Conservation (phyloP, 2,113 vertebrate species). For the Cricetomys ansorgei region DNA sequence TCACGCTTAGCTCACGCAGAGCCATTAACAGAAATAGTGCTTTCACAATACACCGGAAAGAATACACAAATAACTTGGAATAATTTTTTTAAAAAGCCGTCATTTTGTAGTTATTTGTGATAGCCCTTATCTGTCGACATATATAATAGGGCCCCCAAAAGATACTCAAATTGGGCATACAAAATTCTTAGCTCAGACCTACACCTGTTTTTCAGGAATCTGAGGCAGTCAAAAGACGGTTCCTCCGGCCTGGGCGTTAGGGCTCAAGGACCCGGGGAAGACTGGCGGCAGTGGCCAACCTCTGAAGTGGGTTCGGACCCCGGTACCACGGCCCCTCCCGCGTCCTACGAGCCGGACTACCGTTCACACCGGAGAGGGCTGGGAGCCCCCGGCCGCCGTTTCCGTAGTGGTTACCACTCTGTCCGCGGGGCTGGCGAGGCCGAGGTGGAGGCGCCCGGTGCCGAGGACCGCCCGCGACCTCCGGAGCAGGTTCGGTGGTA, state of each 20-base stretch:
- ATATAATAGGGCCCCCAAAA: fast-evolving
- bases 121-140: background rate
- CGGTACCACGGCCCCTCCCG: background rate
- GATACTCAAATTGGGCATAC: background rate
- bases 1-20: no score
- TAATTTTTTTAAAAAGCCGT: background rate
- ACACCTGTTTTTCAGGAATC: background rate
- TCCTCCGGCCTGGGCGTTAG: background rate
- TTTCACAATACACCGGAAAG: background rate
- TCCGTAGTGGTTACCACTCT: background rate
- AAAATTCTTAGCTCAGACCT: constrained; percentile 4
- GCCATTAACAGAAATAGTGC: background rate
- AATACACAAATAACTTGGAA: background rate
- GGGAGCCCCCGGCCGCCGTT: background rate
- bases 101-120: background rate
- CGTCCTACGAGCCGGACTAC: background rate
- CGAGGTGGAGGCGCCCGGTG: fast-evolving
- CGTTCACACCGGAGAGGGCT: background rate
- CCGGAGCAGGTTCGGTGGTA: background rate
- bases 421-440: background rate
- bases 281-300: background rate
- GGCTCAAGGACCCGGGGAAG: background rate
- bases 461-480: background rate
- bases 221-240: background rate
- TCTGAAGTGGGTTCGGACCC: background rate